Percentiles rank a stretch among this genome's conserved stretches.
Evolutionary conservation across 2,113 vertebrate species (phyloP).

Genomic region (Theropithecus gelada): DNA sequence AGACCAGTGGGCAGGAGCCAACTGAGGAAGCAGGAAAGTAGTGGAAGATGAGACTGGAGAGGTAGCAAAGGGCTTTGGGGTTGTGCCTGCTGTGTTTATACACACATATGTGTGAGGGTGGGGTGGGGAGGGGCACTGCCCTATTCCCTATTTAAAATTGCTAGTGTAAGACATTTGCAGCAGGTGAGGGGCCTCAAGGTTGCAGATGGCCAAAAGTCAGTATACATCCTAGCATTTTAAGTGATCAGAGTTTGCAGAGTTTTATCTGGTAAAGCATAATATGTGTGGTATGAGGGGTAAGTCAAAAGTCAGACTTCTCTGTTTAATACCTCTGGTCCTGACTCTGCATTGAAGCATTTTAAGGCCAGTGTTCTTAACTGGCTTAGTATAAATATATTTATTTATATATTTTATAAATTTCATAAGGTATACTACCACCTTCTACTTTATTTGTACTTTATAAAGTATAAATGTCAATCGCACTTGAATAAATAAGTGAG

Average conservation of each 20-base stretch:
- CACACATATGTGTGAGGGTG: too few species aligned
- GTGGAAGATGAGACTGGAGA: background rate
- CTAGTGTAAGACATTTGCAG: background rate
- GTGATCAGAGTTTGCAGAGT: background rate
- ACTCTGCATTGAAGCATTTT: background rate
- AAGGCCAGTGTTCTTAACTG: background rate
- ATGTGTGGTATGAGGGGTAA: background rate
- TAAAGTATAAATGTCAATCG: background rate
- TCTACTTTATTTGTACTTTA: background rate
- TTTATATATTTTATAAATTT: background rate
- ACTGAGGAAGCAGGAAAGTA: background rate
- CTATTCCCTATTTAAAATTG: background rate
- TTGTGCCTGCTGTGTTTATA: background rate
- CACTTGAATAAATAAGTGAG: background rate
- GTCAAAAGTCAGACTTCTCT: background rate
- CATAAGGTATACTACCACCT: background rate
- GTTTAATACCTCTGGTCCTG: background rate
- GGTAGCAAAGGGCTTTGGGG: background rate
- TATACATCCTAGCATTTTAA: background rate
- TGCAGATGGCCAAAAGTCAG: background rate
- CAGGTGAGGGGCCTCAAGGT: background rate
- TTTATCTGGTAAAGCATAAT: background rate
- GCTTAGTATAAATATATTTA: background rate
- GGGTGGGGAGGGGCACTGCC: rapidly evolving
- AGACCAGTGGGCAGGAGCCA: background rate